Conservation (phyloP, 2,113 vertebrate genomes). For the Myotis yumanensis region DNA sequence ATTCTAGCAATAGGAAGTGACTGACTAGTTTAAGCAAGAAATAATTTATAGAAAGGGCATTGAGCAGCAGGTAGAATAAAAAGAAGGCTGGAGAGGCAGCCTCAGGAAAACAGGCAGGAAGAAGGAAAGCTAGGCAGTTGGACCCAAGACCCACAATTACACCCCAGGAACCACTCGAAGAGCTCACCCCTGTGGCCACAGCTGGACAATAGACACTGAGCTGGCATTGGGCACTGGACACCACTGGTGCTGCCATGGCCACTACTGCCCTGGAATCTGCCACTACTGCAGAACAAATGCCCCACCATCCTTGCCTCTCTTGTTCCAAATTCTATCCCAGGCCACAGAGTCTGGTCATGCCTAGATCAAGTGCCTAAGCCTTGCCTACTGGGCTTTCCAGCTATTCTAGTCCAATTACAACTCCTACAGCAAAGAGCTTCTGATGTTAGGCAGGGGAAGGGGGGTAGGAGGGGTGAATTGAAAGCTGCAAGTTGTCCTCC, state of each 20-base stretch:
- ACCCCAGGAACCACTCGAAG: not conserved
- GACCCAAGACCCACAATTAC: not conserved
- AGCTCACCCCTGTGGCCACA: not conserved
- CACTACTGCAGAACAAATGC: not conserved
- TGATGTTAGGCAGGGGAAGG: not conserved
- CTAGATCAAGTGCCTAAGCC: not conserved
- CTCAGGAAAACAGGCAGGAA: not conserved
- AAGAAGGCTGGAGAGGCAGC: not conserved
- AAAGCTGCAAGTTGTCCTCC: not conserved
- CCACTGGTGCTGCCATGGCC: not conserved
- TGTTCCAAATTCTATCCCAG: not conserved
- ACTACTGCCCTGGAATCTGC: not conserved
- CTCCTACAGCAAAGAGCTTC: not conserved
- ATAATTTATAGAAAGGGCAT: not conserved
- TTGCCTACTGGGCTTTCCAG: not conserved
- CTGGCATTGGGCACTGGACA: not conserved
- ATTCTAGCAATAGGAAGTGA: not conserved
- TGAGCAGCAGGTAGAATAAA: not conserved
- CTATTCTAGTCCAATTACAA: not conserved
- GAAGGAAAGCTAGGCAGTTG: not conserved
- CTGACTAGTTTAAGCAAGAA: not conserved
- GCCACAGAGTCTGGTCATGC: not conserved
- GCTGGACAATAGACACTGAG: not conserved
- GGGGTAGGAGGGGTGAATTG: no score
- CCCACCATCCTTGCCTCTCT: not conserved